phyloP scores from a whole-genome alignment of 2,113 vertebrate species.

The Xiphophorus couchianus region DNA sequence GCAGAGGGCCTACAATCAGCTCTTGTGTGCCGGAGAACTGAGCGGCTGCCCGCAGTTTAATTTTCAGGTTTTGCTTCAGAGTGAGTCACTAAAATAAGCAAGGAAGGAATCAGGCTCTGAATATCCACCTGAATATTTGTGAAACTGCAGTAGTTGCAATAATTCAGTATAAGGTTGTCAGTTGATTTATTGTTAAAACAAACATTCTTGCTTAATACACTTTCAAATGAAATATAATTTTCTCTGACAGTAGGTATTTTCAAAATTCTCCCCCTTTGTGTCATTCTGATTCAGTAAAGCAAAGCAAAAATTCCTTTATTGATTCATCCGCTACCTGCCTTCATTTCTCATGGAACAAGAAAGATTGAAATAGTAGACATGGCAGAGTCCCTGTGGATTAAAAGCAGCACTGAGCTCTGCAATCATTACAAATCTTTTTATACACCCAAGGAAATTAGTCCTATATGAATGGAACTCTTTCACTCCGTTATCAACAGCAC shows the following conservation, averaged over 20 bases:
- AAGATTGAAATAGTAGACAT: conserved; percentile 42
- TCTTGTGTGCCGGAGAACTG: conserved; percentile 30
- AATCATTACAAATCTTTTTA: conserved; percentile 61
- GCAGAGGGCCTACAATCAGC: conserved; percentile 49
- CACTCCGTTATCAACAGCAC: conserved; percentile 19
- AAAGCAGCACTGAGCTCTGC: conserved; percentile 23
- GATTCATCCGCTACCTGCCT: conserved; percentile 22
- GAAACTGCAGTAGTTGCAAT: not conserved
- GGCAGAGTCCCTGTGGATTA: conserved; percentile 53
- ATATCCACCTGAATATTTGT: not conserved
- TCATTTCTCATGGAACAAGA: conserved; percentile 36
- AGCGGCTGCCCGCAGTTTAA: conserved; percentile 28
- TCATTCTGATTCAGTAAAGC: conserved; percentile 21
- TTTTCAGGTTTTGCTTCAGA: not conserved
- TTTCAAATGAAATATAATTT: not conserved
- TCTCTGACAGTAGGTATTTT: conserved; percentile 4
- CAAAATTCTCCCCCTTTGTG: conserved; percentile 15
- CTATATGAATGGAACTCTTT: conserved; percentile 30
- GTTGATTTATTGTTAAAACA: not conserved
- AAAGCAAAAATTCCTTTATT: conserved; percentile 22
- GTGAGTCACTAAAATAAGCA: conserved; percentile 14
- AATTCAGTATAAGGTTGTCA: not conserved
- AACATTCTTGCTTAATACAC: not conserved
- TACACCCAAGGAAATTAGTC: conserved; percentile 37
- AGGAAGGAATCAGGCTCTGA: not conserved